Evolutionary conservation across 2,797 vertebrate genomes (phyloP).

Genomic region (Sebastes itinus): DNA sequence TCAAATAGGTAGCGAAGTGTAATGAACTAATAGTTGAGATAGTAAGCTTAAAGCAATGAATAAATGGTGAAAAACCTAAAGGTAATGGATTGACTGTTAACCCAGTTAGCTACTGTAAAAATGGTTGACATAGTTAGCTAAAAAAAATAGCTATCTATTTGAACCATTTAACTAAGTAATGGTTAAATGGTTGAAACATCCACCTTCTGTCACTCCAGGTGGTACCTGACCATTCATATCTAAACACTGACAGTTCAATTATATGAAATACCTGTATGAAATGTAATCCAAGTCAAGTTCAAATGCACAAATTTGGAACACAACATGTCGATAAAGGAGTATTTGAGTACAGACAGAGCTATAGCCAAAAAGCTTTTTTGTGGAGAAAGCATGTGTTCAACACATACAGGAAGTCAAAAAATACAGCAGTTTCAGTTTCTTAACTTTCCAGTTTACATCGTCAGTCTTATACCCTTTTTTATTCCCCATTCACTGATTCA

Average conservation of each 20-base stretch:
- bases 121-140: neutral
- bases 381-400: too few species aligned
- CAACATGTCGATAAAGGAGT: neutral
- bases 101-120: neutral
- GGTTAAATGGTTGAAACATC: neutral
- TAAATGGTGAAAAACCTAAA: neutral
- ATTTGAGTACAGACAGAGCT: neutral
- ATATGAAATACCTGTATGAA: neutral
- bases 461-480: neutral
- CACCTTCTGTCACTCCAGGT: too few species aligned
- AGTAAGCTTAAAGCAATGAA: neutral
- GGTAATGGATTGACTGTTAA: neutral
- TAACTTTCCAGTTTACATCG: neutral
- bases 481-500: constrained; percentile 2
- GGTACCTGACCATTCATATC: neutral
- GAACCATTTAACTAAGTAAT: too few species aligned
- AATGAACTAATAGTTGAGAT: neutral
- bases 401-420: neutral
- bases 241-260: neutral
- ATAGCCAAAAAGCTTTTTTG: too few species aligned
- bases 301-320: neutral
- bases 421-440: constrained; percentile 3
- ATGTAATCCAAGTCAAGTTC: neutral
- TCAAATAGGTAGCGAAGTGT: too few species aligned
- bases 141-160: too few species aligned